Conservation (phyloP, 2,113 vertebrate species). For the Hyperopisus bebe region DNA sequence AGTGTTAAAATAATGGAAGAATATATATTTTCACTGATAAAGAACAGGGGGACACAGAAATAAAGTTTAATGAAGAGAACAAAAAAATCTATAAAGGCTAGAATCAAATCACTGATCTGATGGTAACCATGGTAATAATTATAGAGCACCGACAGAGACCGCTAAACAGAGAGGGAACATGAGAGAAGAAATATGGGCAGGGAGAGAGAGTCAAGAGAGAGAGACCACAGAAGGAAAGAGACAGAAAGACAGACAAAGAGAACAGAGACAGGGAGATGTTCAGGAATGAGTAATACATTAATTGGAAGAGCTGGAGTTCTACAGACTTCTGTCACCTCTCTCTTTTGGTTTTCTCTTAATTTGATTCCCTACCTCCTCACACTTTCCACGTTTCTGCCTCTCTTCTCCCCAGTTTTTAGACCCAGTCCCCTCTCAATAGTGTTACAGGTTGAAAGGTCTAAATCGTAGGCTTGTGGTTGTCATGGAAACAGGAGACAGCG, state of each 20-base stretch:
- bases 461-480: constrained; percentile 25
- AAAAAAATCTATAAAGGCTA: constrained; percentile 25
- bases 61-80: constrained; percentile 20
- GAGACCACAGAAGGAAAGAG: not conserved
- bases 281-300: not conserved
- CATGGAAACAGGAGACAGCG: constrained; percentile 23
- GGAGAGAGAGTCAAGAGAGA: not conserved
- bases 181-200: not conserved
- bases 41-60: not conserved
- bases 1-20: not conserved
- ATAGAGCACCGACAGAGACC: constrained; percentile 24
- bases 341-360: not conserved
- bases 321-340: not conserved
- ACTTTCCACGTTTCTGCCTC: not conserved
- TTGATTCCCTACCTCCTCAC: not conserved
- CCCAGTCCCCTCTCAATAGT: not conserved
- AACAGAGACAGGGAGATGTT: not conserved
- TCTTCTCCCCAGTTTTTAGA: not conserved
- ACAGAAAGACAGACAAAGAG: constrained; percentile 2
- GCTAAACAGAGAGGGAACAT: constrained; percentile 13
- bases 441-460: constrained; percentile 20
- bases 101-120: constrained; percentile 25
- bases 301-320: not conserved
- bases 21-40: not conserved
- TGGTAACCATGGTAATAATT: constrained; percentile 30